Base-by-base conservation (phyloP, 2,797 vertebrate genomes). In the Champsocephalus esox region DNA sequence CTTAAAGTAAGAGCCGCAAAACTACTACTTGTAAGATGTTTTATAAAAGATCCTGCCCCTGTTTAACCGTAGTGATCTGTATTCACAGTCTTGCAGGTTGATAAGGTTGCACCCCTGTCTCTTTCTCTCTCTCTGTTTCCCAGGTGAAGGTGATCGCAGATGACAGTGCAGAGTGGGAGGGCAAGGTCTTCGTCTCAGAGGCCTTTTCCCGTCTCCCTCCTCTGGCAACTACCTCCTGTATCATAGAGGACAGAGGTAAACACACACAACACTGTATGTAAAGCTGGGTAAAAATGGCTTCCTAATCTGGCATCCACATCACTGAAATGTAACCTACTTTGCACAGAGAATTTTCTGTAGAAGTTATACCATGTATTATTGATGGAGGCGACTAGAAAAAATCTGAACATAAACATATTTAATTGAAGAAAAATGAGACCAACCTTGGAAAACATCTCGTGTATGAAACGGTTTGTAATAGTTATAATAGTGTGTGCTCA, bases 101-200 rank as follows among this genome's bases (percentile, higher is more conserved):
- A 41, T 12, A 12, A 19, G 2, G 3, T 38, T 45, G 12, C 1
- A 1, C 1, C 1, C 46, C 0, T 71, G 16, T 56, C 2, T 57
- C 21, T 58, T 16, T 65, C 43, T 80, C 21, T 57, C 16, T 65
- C 43, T 79, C 21, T 82, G 5, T 51, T 16, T 66, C 0, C 64
- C 85, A 96, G 95, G 94, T 95, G n/a, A 92, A 90, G 67, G 94
- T 94, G 76, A 92, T 94, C 72, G 88, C 73, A 56, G 93, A 95
- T 1, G 95, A 96, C 91, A 70, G 73, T 74, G 83, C 78, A 0
- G 87, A 93, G 79, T 96, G 95, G 95, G 88, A 89, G 49, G 92
- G 90, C 7, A 95, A 92, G 73, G 85, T 93, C 66, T 96, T 95
- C 51, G 41, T 84, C 65, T 94, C 95, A 0, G 92, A 94, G 76